Conservation (phyloP, 1,140 invertebrate species). For the Bactericera cockerelli region DNA sequence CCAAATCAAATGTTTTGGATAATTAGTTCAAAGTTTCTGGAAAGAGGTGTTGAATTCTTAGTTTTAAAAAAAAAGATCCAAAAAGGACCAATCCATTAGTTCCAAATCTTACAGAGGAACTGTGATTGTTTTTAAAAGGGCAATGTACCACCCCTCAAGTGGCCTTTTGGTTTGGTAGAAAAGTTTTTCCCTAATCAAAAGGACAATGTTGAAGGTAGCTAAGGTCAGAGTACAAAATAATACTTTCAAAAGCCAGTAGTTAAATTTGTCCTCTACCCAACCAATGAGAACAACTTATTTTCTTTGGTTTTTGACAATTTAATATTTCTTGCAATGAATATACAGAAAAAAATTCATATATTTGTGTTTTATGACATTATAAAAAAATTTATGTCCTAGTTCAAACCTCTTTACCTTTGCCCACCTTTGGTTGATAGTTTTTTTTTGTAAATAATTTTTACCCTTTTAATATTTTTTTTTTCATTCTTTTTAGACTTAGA, state of each 20-base stretch:
- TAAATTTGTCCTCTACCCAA: too few species aligned
- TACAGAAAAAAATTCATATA: too few species aligned
- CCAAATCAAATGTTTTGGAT: constrained; percentile 21
- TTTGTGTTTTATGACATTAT: too few species aligned
- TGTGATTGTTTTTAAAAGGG: constrained; percentile 11
- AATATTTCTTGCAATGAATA: too few species aligned
- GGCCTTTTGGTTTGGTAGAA: neutral
- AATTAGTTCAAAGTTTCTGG: constrained; percentile 26
- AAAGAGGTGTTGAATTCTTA: constrained; percentile 16
- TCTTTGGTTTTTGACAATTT: too few species aligned
- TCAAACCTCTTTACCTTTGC: too few species aligned
- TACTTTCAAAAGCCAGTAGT: neutral
- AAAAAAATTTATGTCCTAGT: too few species aligned
- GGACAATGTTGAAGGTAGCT: neutral
- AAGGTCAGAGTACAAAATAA: neutral
- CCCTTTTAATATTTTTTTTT: too few species aligned
- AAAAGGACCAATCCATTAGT: constrained; percentile 15
- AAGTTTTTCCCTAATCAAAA: neutral
- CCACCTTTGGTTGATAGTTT: too few species aligned
- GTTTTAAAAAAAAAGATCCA: neutral
- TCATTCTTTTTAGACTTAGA: too few species aligned
- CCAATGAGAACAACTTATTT: too few species aligned
- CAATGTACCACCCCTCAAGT: neutral
- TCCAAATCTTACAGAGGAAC: constrained; percentile 4
- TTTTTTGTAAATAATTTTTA: too few species aligned